Conservation (phyloP, 2,888 invertebrate species). For the Dryobotodes eremita region DNA sequence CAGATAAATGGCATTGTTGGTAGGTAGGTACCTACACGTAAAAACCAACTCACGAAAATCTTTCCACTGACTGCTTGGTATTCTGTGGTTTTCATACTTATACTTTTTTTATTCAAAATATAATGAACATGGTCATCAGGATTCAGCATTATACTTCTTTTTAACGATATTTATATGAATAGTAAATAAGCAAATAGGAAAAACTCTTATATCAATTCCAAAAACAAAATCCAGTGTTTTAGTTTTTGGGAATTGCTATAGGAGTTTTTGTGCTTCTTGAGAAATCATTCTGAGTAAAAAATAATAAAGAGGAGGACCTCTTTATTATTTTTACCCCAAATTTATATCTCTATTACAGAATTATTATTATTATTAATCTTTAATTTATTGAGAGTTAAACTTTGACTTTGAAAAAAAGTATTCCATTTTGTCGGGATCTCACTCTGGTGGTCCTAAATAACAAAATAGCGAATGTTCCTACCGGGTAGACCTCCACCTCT, state of each 20-base stretch:
- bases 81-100: conserved; percentile 13
- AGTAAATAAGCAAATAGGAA: not conserved
- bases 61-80: conserved; percentile 21
- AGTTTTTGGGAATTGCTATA: not conserved
- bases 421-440: not conserved
- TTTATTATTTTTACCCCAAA: too few species aligned
- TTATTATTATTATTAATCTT: too few species aligned
- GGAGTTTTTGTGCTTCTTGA: too few species aligned
- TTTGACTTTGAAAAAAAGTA: too few species aligned
- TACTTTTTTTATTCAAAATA: not conserved
- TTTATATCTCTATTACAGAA: too few species aligned
- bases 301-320: too few species aligned
- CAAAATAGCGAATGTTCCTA: not conserved
- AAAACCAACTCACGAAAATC: conserved; percentile 32
- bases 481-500: not conserved
- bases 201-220: not conserved
- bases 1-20: conserved; percentile 14
- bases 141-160: not conserved
- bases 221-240: not conserved
- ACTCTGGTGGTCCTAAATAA: not conserved
- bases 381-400: too few species aligned
- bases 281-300: too few species aligned
- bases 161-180: not conserved
- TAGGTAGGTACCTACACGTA: conserved; percentile 16
- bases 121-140: not conserved